A percentile compares a stretch with the other conserved stretches of the same genome.
Evolutionary conservation across 2,888 invertebrate species (phyloP).

Genomic region (Eupithecia tripunctaria): DNA sequence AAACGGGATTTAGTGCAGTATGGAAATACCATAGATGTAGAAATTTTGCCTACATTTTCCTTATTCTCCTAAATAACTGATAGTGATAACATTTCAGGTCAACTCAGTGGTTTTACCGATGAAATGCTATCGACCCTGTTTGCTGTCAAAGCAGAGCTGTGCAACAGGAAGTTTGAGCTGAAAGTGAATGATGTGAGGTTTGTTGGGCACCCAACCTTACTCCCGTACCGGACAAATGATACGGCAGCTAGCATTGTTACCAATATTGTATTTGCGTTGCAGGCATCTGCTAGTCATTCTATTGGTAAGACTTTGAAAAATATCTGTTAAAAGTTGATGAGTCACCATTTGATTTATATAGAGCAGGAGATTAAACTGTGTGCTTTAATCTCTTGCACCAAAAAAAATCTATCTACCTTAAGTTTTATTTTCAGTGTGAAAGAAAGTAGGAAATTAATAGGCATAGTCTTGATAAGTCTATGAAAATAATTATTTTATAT

Average conservation of each 20-base stretch:
- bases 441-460: not conserved
- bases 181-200: slow-evolving; percentile 98
- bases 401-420: not conserved
- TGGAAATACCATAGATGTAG: not conserved
- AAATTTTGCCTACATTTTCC: not conserved
- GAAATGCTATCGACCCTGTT: slow-evolving; percentile 94
- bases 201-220: slow-evolving; percentile 95
- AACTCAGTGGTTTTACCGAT: slow-evolving; percentile 90
- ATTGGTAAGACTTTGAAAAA: slow-evolving; percentile 85
- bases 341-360: not conserved
- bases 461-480: no score
- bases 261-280: slow-evolving; percentile 95
- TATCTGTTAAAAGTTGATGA: not conserved
- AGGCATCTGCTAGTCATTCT: slow-evolving; percentile 95
- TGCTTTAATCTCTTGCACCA: not conserved
- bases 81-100: slow-evolving; percentile 64
- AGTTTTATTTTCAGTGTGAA: not conserved
- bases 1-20: not conserved
- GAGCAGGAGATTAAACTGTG: not conserved
- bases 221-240: slow-evolving; percentile 88
- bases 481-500: no score
- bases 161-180: slow-evolving; percentile 95
- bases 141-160: slow-evolving; percentile 95
- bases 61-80: not conserved
- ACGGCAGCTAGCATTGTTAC: slow-evolving; percentile 90